These are phyloP conservation scores for Indri indri DNA, from an alignment of 2,113 vertebrate genomes.

Conservation along the genomic window DNA sequence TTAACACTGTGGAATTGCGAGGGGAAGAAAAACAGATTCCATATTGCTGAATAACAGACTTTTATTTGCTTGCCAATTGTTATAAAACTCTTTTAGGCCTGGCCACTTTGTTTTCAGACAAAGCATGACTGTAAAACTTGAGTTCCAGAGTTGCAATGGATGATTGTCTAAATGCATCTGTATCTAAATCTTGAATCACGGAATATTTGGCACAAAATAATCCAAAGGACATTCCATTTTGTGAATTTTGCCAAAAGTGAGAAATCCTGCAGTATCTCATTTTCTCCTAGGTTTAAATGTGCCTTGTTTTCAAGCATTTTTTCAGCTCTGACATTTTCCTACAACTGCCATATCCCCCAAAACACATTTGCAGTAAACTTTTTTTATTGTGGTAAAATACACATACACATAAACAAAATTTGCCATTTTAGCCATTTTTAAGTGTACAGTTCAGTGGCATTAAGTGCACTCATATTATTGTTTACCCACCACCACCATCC, in stretches of 20 bases:
- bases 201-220: slow-evolving; percentile 33
- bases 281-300: not conserved
- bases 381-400: not conserved
- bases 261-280: slow-evolving; percentile 5
- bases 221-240: slow-evolving; percentile 20
- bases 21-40: not conserved
- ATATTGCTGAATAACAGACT: not conserved
- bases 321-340: not conserved
- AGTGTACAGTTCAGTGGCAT: not conserved
- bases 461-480: not conserved
- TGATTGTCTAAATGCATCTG: not conserved
- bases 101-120: not conserved
- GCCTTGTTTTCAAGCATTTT: not conserved
- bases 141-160: not conserved
- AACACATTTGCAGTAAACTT: not conserved
- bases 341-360: not conserved
- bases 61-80: not conserved
- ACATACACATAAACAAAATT: not conserved
- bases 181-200: slow-evolving; percentile 27
- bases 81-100: not conserved
- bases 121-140: not conserved
- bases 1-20: slow-evolving; percentile 47
- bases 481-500: not conserved
- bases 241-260: slow-evolving; percentile 18
- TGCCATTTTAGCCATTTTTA: not conserved